Conservation (phyloP, 1,140 invertebrate genomes). For the Ostrea edulis region DNA sequence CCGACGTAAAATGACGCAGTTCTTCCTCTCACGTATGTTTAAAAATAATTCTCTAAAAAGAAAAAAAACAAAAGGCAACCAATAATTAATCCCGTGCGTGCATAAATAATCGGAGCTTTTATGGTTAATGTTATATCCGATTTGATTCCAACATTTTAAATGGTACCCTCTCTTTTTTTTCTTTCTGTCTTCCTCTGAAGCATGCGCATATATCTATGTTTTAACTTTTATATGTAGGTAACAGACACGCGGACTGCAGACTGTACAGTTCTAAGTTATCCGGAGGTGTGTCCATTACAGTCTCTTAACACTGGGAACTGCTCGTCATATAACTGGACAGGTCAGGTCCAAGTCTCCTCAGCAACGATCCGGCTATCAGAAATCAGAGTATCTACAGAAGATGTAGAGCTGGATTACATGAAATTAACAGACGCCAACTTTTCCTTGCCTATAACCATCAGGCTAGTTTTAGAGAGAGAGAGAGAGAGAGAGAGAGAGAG, state of each 20-base stretch:
- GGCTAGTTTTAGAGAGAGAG: no score
- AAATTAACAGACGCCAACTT: background rate
- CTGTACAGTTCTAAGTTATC: background rate
- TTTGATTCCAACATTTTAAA: no score
- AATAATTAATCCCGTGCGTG: no score
- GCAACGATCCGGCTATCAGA: background rate
- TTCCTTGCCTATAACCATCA: background rate
- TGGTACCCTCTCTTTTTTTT: no score
- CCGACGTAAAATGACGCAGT: no score
- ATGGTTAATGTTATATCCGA: no score
- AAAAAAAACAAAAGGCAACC: no score
- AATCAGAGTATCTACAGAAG: background rate
- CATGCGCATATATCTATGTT: no score
- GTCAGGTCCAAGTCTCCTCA: background rate
- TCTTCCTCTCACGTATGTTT: no score
- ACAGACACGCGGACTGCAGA: background rate
- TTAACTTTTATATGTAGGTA: background rate
- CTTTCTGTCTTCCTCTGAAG: no score
- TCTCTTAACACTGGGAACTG: conserved; percentile 2
- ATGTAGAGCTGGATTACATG: background rate
- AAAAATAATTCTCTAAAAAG: no score
- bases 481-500: background rate
- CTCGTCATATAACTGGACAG: background rate
- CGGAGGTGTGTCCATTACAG: background rate
- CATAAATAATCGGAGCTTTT: no score